Percentiles rank a stretch among this genome's conserved stretches.
These are phyloP conservation scores for Sebastes oblongus DNA, from an alignment of 2,797 vertebrate genomes.

Conservation along the genomic window DNA sequence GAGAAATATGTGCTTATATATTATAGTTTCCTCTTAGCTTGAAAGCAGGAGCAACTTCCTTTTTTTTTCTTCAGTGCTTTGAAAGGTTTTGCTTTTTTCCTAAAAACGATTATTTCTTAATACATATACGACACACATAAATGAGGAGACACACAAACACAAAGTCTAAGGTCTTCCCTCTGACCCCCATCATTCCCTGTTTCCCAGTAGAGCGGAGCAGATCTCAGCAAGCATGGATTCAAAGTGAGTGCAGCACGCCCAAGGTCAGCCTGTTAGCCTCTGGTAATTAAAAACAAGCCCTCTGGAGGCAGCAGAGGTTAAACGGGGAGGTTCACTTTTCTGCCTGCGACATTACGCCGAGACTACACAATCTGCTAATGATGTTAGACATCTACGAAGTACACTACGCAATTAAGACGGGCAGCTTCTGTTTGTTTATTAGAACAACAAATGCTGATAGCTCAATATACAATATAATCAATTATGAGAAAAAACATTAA, in stretches of 20 bases:
- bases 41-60: not conserved
- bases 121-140: not conserved
- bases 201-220: slow-evolving; percentile 81
- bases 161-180: slow-evolving; percentile 37
- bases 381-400: slow-evolving; percentile 55
- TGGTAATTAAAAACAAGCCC: slow-evolving; percentile 94
- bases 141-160: slow-evolving; percentile 14
- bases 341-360: slow-evolving; percentile 77
- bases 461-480: not conserved
- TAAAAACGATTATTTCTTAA: not conserved
- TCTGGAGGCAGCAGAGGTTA: slow-evolving; percentile 87
- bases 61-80: not conserved
- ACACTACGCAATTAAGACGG: slow-evolving; percentile 21
- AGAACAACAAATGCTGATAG: slow-evolving; percentile 23
- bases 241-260: slow-evolving; percentile 85
- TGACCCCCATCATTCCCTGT: slow-evolving; percentile 55
- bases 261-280: slow-evolving; percentile 90
- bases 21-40: not conserved
- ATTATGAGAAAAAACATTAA: not conserved
- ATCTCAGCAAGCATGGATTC: slow-evolving; percentile 85
- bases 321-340: slow-evolving; percentile 81
- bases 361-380: slow-evolving; percentile 75
- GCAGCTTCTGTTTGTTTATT: slow-evolving; percentile 26
- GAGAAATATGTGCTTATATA: not conserved
- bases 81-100: not conserved